phyloP scores from a whole-genome alignment of 2,113 vertebrate genomes.

The Chionodraco myersi region DNA sequence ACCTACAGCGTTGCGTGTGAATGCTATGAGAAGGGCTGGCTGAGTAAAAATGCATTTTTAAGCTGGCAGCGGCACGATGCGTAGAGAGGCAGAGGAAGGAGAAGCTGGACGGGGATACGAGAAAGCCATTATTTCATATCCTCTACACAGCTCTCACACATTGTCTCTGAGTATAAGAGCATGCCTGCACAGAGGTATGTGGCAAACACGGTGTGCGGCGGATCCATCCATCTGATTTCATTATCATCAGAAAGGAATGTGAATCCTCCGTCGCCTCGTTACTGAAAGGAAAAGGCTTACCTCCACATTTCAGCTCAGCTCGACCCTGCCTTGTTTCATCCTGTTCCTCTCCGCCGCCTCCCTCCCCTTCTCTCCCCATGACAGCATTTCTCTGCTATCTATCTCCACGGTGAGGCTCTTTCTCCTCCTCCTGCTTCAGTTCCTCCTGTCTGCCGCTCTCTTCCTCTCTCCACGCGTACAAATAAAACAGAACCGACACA shows the following conservation, averaged over 20 bases:
- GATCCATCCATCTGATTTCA: constrained; percentile 52
- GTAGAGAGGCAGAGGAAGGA: constrained; percentile 48
- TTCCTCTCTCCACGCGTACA: constrained; percentile 71
- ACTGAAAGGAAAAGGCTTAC: constrained; percentile 76
- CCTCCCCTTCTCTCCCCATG: constrained; percentile 80
- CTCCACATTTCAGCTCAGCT: constrained; percentile 79
- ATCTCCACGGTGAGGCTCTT: constrained; percentile 68
- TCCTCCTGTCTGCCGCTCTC: constrained; percentile 64
- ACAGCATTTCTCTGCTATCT: constrained; percentile 82
- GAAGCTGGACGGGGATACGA: constrained; percentile 33
- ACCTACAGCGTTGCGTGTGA: constrained; percentile 42
- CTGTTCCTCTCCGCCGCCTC: constrained; percentile 78
- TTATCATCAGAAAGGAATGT: constrained; percentile 61
- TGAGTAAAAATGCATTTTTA: constrained; percentile 27
- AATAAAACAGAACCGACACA: constrained; percentile 30
- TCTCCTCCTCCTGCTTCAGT: constrained; percentile 65
- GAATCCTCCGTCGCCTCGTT: constrained; percentile 35
- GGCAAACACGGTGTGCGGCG: constrained; percentile 44
- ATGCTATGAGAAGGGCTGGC: constrained; percentile 17
- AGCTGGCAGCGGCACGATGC: constrained; percentile 50
- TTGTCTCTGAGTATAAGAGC: constrained; percentile 48
- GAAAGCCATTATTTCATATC: constrained; percentile 65
- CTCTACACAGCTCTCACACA: constrained; percentile 52
- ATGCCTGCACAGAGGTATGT: constrained; percentile 67
- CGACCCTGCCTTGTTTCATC: constrained; percentile 79